phyloP scores from a whole-genome alignment of 1,140 invertebrate species.

The Epicauta chinensis region DNA sequence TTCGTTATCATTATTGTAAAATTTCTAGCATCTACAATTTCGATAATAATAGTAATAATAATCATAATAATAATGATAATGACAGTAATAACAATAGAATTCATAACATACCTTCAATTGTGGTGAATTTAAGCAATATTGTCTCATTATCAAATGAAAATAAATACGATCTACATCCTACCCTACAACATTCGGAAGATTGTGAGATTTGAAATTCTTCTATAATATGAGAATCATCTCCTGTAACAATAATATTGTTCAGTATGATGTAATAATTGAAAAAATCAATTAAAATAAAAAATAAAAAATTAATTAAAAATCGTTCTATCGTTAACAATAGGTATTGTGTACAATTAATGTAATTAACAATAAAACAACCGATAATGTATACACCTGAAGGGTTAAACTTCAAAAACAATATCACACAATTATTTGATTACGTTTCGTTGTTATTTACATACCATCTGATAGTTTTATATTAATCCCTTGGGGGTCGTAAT shows the following conservation, averaged over 20 bases:
- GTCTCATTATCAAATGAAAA: slow-evolving; percentile 62
- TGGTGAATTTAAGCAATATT: slow-evolving; percentile 47
- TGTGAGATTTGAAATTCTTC: slow-evolving; percentile 62
- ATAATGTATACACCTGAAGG: background rate
- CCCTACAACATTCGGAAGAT: slow-evolving; percentile 61
- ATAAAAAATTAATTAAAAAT: background rate
- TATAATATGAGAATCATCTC: slow-evolving; percentile 30
- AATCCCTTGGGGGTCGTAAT: slow-evolving; percentile 70
- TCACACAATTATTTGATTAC: slow-evolving; percentile 16
- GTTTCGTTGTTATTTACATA: slow-evolving; percentile 36
- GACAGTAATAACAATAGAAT: too few species aligned
- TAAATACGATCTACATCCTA: slow-evolving; percentile 59
- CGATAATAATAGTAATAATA: background rate
- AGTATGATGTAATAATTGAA: background rate
- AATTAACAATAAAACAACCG: background rate
- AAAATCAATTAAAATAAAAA: background rate
- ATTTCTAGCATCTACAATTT: slow-evolving; percentile 62
- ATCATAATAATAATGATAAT: slow-evolving; percentile 4
- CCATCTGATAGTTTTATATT: slow-evolving; percentile 60
- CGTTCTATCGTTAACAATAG: background rate
- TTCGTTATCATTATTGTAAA: slow-evolving; percentile 74
- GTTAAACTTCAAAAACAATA: slow-evolving; percentile 7
- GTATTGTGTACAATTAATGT: background rate
- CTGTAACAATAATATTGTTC: slow-evolving; percentile 5
- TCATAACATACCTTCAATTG: slow-evolving; percentile 44